Evolutionary conservation across 2,113 vertebrate species (phyloP), one percentile per base, ranked within the genome.

Genomic region (Perognathus longimembris): DNA sequence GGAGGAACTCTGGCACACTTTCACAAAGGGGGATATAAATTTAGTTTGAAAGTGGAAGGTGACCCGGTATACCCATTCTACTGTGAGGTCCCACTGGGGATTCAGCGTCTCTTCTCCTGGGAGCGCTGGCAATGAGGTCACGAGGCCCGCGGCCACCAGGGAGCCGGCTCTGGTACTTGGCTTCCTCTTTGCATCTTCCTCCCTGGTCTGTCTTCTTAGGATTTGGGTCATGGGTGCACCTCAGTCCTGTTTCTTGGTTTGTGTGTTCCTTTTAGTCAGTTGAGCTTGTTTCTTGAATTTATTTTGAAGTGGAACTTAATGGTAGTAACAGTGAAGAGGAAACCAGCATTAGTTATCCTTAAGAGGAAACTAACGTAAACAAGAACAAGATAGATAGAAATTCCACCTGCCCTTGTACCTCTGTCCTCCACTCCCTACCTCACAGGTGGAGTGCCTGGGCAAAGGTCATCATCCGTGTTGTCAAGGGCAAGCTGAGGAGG

Each of bases 51-150:
- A 69, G 21, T 14, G 9, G 11, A 10, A 3, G 28, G 1, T 86
- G 89, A 45, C 79, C 87, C 73, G 59, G 92, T 75, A 80, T 57
- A 74, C 42, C 24, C 87, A 54, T 45, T 59, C 64, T 32, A 63
- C 84, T 84, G 80, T 24, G 67, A 22, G 59, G 50, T n/a, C 71
- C 85, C 14, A 3, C 77, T 10, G 57, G 11, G 80, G n/a, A 14
- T 22, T 28, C 70, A 3, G 0, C 32, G 1, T 0, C 5, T 66
- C 61, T 24, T 8, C 82, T 15, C 77, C n/a, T 3, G 64, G 50
- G 89, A 22, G 14, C 63, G 38, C 89, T 3, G 6, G 79, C 45
- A 45, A 6, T 2, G 34, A 74, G 82, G 18, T 7, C 38, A 5
- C 6, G 61, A 66, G 82, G 90, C 38, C 71, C 10, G 0, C 1